Evolutionary conservation across 2,888 invertebrate species (phyloP), one percentile per base, ranked within the genome.

Genomic region (Callyntrura guangdongensis): DNA sequence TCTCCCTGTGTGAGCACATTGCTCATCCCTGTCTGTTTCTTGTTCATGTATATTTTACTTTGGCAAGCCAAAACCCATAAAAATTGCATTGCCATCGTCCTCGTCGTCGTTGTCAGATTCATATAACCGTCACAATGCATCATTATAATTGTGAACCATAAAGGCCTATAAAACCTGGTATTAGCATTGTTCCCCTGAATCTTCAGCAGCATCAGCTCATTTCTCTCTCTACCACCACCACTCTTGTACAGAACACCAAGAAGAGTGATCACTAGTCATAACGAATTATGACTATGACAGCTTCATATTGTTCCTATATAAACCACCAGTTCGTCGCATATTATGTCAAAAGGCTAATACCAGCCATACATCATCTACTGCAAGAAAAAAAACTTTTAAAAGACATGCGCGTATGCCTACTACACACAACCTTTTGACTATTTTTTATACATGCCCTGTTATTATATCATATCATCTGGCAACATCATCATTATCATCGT

Each of bases 251-350:
- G n/a, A n/a, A n/a, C n/a, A n/a, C n/a, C n/a, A 36, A 36, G 36
- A 25, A 56, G 81, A 90, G 79, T 56, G 89, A 90, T 90, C 89
- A 90, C 89, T 79, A 90, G 84, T 90, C 89, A 90, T 90, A 85
- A 90, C 85, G 79, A 77, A 36, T 59, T 67, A 90, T 90, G 89
- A 90, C 89, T 67, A 90, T 90, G 89, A 90, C 89, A 90, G 89
- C 89, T 84, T 86, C 81, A 81, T 81, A 81, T 77, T 77, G 74
- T 77, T 77, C 74, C 45, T 53, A 49, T 45, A 9, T n/a, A 47
- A 45, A 17, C 27, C 22, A 20, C 12, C 49, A 36, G 36, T 36
- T 47, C 47, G 11, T 45, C 9, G 20, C 45, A n/a, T 72, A 72
- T 47, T 47, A 72, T 69, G 69, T 69, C 69, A 69, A 69, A 69